Percentiles rank a stretch among this genome's conserved stretches.
These are phyloP conservation scores for Trissoscelio sp. DNA, from an alignment of 2,888 invertebrate species.

Conservation along the genomic window DNA sequence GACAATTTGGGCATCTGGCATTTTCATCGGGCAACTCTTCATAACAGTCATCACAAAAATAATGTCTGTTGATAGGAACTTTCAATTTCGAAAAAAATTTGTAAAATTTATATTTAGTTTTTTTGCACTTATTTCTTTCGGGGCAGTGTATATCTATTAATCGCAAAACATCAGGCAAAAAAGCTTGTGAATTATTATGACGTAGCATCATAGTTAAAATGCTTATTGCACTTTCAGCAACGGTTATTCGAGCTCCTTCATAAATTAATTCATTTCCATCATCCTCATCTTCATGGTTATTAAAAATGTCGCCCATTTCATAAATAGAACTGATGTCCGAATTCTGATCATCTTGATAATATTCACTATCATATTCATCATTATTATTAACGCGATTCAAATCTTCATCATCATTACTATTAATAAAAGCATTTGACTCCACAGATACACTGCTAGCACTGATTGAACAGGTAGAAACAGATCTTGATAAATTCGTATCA, in stretches of 20 bases:
- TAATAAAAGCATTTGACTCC: too few species aligned
- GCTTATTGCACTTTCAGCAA: neutral
- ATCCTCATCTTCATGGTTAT: too few species aligned
- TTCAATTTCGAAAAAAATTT: slow-evolving; percentile 8
- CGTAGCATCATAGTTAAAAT: neutral
- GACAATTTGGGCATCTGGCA: slow-evolving; percentile 2
- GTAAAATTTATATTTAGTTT: slow-evolving; percentile 8
- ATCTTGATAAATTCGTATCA: too few species aligned
- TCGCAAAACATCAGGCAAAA: neutral
- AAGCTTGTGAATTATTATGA: neutral
- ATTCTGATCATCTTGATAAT: too few species aligned
- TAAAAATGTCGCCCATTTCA: too few species aligned
- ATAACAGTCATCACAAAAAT: neutral
- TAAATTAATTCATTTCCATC: neutral
- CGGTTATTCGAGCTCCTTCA: neutral
- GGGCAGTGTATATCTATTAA: slow-evolving; percentile 24
- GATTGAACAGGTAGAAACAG: too few species aligned
- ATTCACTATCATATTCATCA: too few species aligned
- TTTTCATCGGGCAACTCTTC: slow-evolving; percentile 4
- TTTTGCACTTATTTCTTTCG: slow-evolving; percentile 7
- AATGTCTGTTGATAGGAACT: neutral
- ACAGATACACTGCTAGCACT: too few species aligned
- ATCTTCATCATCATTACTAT: too few species aligned
- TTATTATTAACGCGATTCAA: too few species aligned
- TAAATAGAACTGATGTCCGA: too few species aligned